These are phyloP conservation scores for Apeira syringaria DNA, from an alignment of 2,888 invertebrate species.

Conservation along the genomic window DNA sequence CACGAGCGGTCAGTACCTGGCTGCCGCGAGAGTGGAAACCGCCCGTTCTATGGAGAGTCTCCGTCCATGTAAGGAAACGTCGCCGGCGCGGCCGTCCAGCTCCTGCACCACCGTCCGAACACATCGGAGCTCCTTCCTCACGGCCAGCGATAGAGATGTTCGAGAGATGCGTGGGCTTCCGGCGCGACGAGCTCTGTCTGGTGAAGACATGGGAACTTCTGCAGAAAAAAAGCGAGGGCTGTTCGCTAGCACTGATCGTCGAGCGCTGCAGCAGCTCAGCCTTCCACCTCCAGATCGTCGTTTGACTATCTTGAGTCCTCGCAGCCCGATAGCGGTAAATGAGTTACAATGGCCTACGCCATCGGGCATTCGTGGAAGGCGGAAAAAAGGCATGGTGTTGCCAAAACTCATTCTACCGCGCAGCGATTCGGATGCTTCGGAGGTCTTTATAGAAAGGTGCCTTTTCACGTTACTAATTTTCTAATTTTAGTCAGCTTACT, in stretches of 20 bases:
- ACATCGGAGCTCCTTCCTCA: slow-evolving; percentile 85
- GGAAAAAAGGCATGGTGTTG: slow-evolving; percentile 89
- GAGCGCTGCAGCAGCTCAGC: slow-evolving; percentile 87
- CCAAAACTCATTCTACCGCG: slow-evolving; percentile 90
- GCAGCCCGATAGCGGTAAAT: slow-evolving; percentile 88
- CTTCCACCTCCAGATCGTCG: slow-evolving; percentile 87
- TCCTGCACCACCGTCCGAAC: slow-evolving; percentile 74
- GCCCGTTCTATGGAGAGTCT: slow-evolving; percentile 89
- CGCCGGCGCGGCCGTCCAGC: slow-evolving; percentile 81
- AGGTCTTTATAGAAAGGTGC: slow-evolving; percentile 86
- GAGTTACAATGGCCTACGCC: slow-evolving; percentile 86
- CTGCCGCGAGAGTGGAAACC: slow-evolving; percentile 81
- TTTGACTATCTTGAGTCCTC: slow-evolving; percentile 91
- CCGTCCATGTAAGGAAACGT: slow-evolving; percentile 81
- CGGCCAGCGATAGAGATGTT: slow-evolving; percentile 87
- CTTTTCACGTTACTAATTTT: no score
- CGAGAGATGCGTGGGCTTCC: slow-evolving; percentile 86
- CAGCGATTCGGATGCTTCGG: slow-evolving; percentile 89
- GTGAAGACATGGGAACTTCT: slow-evolving; percentile 83
- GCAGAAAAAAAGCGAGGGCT: slow-evolving; percentile 87
- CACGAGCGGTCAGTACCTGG: slow-evolving; percentile 80
- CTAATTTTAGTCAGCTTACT: no score
- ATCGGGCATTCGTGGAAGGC: slow-evolving; percentile 83
- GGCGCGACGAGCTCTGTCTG: slow-evolving; percentile 85
- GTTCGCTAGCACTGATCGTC: slow-evolving; percentile 85